These are phyloP conservation scores for Sebastolobus alascanus DNA, from an alignment of 2,797 vertebrate species.

Conservation along the genomic window DNA sequence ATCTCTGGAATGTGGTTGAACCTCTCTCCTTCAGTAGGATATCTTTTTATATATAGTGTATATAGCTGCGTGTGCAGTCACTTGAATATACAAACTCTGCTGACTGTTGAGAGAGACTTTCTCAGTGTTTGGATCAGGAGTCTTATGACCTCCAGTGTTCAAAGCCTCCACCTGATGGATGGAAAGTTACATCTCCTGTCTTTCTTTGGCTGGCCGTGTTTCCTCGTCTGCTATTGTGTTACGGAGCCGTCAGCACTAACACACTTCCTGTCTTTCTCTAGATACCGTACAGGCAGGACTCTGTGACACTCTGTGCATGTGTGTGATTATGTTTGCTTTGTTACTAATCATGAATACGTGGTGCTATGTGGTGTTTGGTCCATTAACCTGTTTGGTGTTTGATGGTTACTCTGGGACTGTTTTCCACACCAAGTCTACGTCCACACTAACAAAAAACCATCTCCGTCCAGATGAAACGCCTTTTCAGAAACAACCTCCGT, in stretches of 20 bases:
- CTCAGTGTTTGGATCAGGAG: neutral
- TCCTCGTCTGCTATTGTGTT: conserved; percentile 13
- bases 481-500: too few relatives aligned
- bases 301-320: neutral
- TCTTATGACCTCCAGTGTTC: neutral
- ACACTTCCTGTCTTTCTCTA: conserved; percentile 12
- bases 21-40: neutral
- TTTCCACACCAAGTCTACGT: neutral
- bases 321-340: neutral
- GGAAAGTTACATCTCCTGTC: neutral
- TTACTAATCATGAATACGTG: too few relatives aligned
- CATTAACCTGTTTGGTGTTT: too few relatives aligned
- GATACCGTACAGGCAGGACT: neutral
- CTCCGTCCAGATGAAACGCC: too few relatives aligned
- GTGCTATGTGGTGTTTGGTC: too few relatives aligned
- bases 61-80: neutral
- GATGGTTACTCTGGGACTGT: too few relatives aligned
- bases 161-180: neutral
- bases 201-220: neutral
- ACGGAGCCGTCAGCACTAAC: conserved; percentile 11
- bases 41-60: neutral
- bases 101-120: neutral
- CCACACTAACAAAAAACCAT: too few relatives aligned
- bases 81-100: neutral
- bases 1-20: neutral